Evolutionary conservation across 2,888 invertebrate species (phyloP), one percentile per base, ranked within the genome.

Genomic region (Sphaeridia pumilis): DNA sequence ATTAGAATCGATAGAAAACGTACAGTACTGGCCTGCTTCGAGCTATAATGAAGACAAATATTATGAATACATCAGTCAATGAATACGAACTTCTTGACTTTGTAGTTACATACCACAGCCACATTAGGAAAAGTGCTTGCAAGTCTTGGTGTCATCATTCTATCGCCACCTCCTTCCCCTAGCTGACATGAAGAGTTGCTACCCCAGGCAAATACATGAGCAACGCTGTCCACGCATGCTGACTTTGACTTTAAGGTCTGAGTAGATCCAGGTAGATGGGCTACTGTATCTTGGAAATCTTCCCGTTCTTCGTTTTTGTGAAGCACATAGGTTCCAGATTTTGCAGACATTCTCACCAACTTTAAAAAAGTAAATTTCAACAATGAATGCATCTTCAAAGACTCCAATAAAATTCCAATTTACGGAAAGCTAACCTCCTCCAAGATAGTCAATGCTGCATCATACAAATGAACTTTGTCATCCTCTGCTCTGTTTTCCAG

Each of bases 1-100:
- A 66, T 77, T 77, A 57, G 69, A 70, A 61, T 78, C 75, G 12
- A 79, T 74, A 2, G 77, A 70, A 68, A 80, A 80, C 1, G 79
- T 78, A 66, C 79, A 80, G 64, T 78, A 79, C 65, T 79, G 79
- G 1, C 80, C 80, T 22, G 79, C 78, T 68, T 80, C 80, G 35
- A 76, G 70, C 77, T 78, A 55, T 36, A 64, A 54, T 46, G 45
- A 53, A 34, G 47, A 55, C 24, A 54, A 46, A 28, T 48, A n/a
- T n/a, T n/a, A n/a, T n/a, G n/a, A n/a, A n/a, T n/a, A n/a, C 22
- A 22, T 10, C 4, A 28, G 41, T 45, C 7, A 42, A 22, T 45
- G 36, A 46, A 44, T 52, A 36, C 25, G 2, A 36, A 38, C 27
- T 22, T 36, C 14, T 20, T n/a, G 21, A 10, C 24, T 10, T 14